These are phyloP conservation scores for Scomber colias DNA, from an alignment of 2,113 vertebrate genomes.

Conservation along the genomic window DNA sequence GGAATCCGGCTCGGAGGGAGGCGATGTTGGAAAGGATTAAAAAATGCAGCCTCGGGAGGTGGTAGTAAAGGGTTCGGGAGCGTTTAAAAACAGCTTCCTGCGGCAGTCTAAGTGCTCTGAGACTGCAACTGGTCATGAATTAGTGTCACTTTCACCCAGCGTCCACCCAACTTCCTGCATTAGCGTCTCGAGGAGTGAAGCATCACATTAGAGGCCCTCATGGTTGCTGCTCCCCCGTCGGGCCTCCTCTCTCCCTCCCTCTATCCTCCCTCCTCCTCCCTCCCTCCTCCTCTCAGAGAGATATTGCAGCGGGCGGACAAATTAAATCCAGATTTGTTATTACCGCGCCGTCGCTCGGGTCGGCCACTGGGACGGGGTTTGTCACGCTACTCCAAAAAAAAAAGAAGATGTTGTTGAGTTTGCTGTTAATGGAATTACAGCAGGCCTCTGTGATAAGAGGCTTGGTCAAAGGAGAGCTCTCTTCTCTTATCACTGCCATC, in stretches of 20 bases:
- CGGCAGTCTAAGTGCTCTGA: conserved; percentile 58
- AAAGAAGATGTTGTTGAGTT: conserved; percentile 11
- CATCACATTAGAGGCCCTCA: conserved; percentile 34
- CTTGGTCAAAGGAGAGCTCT: conserved; percentile 27
- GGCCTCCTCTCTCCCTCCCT: neutral
- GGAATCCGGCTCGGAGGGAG: conserved; percentile 4
- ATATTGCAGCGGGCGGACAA: conserved; percentile 6
- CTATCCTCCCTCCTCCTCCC: too few relatives aligned
- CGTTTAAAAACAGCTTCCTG: conserved; percentile 44
- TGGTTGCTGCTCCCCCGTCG: neutral
- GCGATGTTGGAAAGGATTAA: conserved; percentile 40
- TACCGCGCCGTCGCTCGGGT: conserved; percentile 10
- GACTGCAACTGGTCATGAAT: conserved; percentile 70
- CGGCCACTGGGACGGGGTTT: conserved; percentile 38
- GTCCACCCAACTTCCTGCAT: conserved; percentile 36
- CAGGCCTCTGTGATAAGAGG: conserved; percentile 41
- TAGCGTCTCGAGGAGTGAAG: conserved; percentile 7
- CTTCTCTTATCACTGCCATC: conserved; percentile 33
- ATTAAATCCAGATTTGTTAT: conserved; percentile 64
- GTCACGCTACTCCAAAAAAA: conserved; percentile 42
- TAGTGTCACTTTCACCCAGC: conserved; percentile 72
- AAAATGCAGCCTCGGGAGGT: conserved; percentile 46
- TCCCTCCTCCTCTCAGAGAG: neutral
- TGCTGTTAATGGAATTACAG: conserved; percentile 58
- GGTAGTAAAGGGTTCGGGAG: too few relatives aligned